These are phyloP conservation scores for Halichondria panicea DNA, from an alignment of 37 sponge, comb jelly and placozoan genomes.

Conservation along the genomic window DNA sequence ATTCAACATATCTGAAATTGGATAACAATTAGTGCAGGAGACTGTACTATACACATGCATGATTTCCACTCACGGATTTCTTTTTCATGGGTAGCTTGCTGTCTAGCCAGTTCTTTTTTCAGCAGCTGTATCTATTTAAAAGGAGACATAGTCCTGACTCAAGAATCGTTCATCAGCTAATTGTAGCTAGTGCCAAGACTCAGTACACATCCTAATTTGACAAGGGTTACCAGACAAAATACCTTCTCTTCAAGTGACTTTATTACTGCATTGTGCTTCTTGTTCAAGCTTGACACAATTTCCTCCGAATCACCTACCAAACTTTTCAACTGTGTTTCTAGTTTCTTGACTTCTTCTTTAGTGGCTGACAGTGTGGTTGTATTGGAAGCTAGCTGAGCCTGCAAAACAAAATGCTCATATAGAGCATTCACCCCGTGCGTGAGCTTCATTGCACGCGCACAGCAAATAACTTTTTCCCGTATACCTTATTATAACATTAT, in stretches of 20 bases:
- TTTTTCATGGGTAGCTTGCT: slow-evolving; percentile 9
- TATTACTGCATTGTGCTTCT: slow-evolving; percentile 9
- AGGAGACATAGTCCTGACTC: background rate
- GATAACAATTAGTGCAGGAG: background rate
- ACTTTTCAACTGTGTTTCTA: slow-evolving; percentile 16
- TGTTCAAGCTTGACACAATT: background rate
- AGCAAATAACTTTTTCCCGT: too few relatives aligned
- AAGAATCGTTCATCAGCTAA: too few relatives aligned
- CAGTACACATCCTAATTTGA: too few relatives aligned
- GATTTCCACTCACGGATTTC: slow-evolving; percentile 30
- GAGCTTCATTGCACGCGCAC: too few relatives aligned
- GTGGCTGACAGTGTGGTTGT: slow-evolving; percentile 11
- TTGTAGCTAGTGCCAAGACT: too few relatives aligned
- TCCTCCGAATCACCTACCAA: slow-evolving; percentile 8
- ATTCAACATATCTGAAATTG: background rate
- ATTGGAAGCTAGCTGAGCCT: slow-evolving; percentile 43
- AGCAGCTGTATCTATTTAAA: slow-evolving; percentile 23
- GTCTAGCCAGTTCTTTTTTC: slow-evolving; percentile 33
- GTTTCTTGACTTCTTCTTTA: slow-evolving; percentile 51
- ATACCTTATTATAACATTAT: too few relatives aligned
- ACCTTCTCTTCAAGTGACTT: slow-evolving; percentile 36
- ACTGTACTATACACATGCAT: background rate
- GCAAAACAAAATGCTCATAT: background rate
- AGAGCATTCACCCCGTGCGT: too few relatives aligned
- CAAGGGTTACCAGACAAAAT: background rate